phyloP scores from a whole-genome alignment of 2,113 vertebrate species.

The Austrofundulus limnaeus region DNA sequence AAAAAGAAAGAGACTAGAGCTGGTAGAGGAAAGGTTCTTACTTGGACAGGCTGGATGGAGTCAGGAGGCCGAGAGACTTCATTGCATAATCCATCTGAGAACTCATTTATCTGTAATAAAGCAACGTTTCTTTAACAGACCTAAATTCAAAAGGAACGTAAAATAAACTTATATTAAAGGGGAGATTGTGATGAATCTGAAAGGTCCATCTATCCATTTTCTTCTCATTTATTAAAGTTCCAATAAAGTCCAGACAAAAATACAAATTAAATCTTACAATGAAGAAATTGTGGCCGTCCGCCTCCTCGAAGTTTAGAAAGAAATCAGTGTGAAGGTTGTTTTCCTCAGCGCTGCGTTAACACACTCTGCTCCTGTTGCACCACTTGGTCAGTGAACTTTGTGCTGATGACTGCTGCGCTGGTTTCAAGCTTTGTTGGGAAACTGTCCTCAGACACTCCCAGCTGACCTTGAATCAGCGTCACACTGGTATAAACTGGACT shows the following conservation, averaged over 20 bases:
- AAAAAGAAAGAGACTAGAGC: no score
- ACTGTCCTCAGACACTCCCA: conserved; percentile 28
- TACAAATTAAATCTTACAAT: conserved; percentile 5
- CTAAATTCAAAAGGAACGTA: no score
- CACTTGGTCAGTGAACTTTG: conserved; percentile 68
- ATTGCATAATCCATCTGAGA: conserved; percentile 83
- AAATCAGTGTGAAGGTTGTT: not conserved
- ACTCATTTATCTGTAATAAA: conserved; percentile 8
- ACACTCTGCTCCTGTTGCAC: conserved; percentile 1
- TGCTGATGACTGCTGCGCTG: conserved; percentile 52
- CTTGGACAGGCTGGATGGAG: conserved; percentile 82
- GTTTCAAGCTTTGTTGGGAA: conserved; percentile 58
- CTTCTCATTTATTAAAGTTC: no score
- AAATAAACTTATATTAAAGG: no score
- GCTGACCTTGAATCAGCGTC: not conserved
- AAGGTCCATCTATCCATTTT: no score
- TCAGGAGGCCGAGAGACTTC: conserved; percentile 82
- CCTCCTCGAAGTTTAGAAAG: not conserved
- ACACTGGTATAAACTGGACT: no score
- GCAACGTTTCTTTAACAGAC: not conserved
- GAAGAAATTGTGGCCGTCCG: not conserved
- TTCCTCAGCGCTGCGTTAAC: not conserved
- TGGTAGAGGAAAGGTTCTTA: conserved; percentile 62
- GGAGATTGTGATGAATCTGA: no score
- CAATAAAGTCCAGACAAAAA: not conserved